Evolutionary conservation across 2,888 invertebrate genomes (phyloP), one percentile per base, ranked within the genome.

Genomic region (Malthinus flaveolus): DNA sequence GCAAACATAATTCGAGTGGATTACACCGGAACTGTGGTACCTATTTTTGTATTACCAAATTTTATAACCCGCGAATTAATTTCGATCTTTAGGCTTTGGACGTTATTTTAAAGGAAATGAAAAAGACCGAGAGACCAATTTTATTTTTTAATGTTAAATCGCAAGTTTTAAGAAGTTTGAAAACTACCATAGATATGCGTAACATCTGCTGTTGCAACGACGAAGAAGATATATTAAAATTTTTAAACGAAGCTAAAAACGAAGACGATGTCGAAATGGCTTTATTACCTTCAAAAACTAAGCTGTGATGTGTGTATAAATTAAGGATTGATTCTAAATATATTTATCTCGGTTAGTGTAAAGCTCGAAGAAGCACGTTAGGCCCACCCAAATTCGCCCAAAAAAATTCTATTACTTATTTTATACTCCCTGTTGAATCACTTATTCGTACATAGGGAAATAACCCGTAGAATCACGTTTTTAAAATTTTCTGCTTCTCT

Each of bases 1-100:
- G 11, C 35, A 2, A 61, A 64, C 35, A 44, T 66, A 11, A 42
- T 59, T 33, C 15, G 56, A 3, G 47, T 66, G 31, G 66, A 66
- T 46, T 66, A 63, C 37, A 58, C 66, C 11, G 61, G 60, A 12
- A 55, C 49, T 15, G 45, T 59, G 62, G 66, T 66, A 51, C 49
- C 37, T 49, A 36, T 23, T 42, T 9, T 1, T 13, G 1, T 23
- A 23, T n/a, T n/a, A n/a, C n/a, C 8, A 37, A 23, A 4, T 46
- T 11, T 7, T 15, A 31, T 1, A 42, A 34, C 6, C 15, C 23
- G 31, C 12, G 23, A 11, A 39, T 9, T 1, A 13, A 15, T 10
- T 6, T 6, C 9, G 3, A 13, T 34, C 46, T 57, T 57, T 31
- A 59, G 59, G 15, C 48, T 1, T 31, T 59, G 32, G 48, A 44